Conservation (phyloP, 2,797 vertebrate genomes). For the Falco berigora region DNA sequence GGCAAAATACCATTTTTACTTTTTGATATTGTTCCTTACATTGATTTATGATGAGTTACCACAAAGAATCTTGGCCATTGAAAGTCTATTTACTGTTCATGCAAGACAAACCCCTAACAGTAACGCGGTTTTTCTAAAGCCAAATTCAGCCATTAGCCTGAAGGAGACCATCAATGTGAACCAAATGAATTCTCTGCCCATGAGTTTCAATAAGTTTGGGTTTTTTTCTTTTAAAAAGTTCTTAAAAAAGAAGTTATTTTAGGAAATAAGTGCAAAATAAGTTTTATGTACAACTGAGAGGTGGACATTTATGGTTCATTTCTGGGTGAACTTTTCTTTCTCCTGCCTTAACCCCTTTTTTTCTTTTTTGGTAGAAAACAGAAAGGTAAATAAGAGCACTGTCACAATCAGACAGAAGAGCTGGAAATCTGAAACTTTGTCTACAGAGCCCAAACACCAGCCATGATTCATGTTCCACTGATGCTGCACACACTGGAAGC, state of each 20-base stretch:
- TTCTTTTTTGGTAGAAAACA: background rate
- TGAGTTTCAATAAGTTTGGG: background rate
- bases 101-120: background rate
- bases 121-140: background rate
- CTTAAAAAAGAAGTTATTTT: background rate
- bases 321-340: background rate
- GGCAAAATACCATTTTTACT: background rate
- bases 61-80: background rate
- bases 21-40: background rate
- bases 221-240: background rate
- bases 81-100: background rate
- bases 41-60: background rate
- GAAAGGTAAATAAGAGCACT: background rate
- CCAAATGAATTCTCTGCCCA: background rate
- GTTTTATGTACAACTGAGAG: background rate
- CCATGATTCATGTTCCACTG: background rate
- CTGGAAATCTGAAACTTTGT: background rate
- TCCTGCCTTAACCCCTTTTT: background rate
- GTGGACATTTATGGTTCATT: background rate
- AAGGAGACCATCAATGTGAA: background rate
- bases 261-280: background rate
- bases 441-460: background rate
- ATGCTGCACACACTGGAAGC: background rate
- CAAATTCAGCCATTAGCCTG: background rate
- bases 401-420: background rate